phyloP scores from a whole-genome alignment of 64 coral and sea anemone species.

The Actinia tenebrosa region DNA sequence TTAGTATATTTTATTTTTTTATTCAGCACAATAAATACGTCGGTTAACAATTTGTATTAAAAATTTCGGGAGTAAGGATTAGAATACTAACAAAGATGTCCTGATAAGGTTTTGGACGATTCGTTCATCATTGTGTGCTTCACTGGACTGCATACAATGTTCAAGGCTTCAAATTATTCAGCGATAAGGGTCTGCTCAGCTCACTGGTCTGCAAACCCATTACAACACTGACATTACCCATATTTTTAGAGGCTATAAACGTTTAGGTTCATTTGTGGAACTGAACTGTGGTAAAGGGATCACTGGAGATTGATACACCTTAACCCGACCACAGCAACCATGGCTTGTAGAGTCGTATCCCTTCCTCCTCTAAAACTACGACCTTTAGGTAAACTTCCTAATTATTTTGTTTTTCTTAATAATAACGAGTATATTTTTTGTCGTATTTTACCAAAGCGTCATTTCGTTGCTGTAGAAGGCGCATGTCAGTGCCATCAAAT shows the following conservation, averaged over 20 bases:
- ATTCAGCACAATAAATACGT: too few species aligned
- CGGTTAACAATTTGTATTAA: background rate
- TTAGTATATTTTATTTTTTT: too few species aligned
- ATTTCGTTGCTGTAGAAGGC: background rate
- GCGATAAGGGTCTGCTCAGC: slow-evolving; percentile 31
- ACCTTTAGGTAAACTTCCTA: slow-evolving; percentile 17
- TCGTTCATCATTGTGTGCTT: slow-evolving; percentile 13
- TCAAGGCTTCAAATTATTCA: background rate
- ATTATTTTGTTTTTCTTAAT: background rate
- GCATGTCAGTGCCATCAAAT: too few species aligned
- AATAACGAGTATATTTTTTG: background rate
- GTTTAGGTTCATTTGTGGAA: slow-evolving; percentile 45
- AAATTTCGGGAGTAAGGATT: background rate
- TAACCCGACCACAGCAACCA: background rate
- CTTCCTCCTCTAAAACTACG: slow-evolving; percentile 27
- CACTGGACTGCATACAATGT: slow-evolving; percentile 13
- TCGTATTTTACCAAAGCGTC: background rate
- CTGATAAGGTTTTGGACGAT: slow-evolving; percentile 5
- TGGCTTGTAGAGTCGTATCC: slow-evolving; percentile 42
- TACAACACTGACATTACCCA: slow-evolving; percentile 31
- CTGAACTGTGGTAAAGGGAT: slow-evolving; percentile 4
- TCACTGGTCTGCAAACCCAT: slow-evolving; percentile 41
- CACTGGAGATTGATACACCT: background rate
- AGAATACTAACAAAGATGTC: background rate
- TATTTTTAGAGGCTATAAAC: background rate